Percentiles rank a stretch among this genome's conserved stretches.
phyloP scores from a whole-genome alignment of 1,140 invertebrate species.

The Neoseiulus cucumeris region DNA sequence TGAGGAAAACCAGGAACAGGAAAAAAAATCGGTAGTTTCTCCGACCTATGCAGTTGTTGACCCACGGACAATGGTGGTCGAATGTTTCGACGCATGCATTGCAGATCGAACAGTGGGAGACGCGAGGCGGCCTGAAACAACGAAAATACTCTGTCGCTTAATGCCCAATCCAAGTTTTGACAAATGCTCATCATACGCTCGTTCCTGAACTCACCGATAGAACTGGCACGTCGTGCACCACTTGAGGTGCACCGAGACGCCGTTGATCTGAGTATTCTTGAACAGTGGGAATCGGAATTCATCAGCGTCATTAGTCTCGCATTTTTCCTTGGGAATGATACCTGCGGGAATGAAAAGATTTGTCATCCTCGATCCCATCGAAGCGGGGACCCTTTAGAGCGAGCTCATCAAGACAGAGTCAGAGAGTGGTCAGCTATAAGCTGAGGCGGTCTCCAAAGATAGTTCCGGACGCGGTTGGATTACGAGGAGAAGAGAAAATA shows the following conservation, averaged over 20 bases:
- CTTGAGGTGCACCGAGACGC: constrained; percentile 96
- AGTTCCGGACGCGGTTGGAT: no score
- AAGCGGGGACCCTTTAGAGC: neutral
- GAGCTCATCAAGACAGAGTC: no score
- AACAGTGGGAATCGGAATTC: constrained; percentile 91
- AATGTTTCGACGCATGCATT: constrained; percentile 99
- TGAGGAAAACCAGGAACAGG: constrained; percentile 87
- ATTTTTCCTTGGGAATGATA: constrained; percentile 11
- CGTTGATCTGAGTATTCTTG: constrained; percentile 94
- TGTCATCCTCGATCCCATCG: no score
- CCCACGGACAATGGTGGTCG: constrained; percentile 99
- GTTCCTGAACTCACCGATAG: constrained; percentile 40
- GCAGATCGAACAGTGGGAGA: constrained; percentile 97
- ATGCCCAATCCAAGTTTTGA: no score
- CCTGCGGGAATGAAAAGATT: constrained; percentile 1
- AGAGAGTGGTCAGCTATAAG: no score
- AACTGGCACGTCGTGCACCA: constrained; percentile 99
- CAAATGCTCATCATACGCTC: no score
- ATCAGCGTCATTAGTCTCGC: constrained; percentile 60
- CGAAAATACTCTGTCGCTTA: no score
- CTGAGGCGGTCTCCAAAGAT: no score
- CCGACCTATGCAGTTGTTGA: constrained; percentile 98
- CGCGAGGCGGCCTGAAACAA: constrained; percentile 58
- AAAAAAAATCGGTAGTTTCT: constrained; percentile 97
- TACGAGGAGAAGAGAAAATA: no score